Evolutionary conservation across 2,888 invertebrate genomes (phyloP).

Genomic region (Tenthredo distinguenda): DNA sequence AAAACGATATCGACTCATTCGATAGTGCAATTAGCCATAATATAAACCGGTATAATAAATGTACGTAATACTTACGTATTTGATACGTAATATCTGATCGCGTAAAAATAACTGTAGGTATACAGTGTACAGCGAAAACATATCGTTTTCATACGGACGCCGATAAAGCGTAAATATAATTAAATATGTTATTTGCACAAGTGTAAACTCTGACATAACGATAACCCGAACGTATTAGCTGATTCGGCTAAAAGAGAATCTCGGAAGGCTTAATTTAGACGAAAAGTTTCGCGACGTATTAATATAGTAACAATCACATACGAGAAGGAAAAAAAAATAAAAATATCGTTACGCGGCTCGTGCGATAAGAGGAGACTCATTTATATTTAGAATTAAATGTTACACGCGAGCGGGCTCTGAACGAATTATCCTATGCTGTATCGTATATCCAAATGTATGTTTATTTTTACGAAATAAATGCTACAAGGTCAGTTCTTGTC

Average conservation of each 20-base stretch:
- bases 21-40: neutral
- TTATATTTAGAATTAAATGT: neutral
- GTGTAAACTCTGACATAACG: neutral
- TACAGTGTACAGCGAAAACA: neutral
- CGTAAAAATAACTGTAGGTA: neutral
- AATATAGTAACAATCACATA: neutral
- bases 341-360: neutral
- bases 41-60: neutral
- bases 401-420: neutral
- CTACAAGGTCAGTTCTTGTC: conserved; percentile 22
- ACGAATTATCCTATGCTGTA: neutral
- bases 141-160: neutral
- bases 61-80: neutral
- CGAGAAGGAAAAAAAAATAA: neutral
- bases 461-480: neutral
- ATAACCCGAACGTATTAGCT: neutral
- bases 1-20: neutral
- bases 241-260: neutral
- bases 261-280: conserved; percentile 13
- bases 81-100: neutral
- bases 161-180: conserved; percentile 5
- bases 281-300: neutral
- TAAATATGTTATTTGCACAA: neutral
- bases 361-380: neutral
- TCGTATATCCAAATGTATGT: neutral